These are phyloP conservation scores for Clivina fossor DNA, from an alignment of 2,888 invertebrate genomes.

Conservation along the genomic window DNA sequence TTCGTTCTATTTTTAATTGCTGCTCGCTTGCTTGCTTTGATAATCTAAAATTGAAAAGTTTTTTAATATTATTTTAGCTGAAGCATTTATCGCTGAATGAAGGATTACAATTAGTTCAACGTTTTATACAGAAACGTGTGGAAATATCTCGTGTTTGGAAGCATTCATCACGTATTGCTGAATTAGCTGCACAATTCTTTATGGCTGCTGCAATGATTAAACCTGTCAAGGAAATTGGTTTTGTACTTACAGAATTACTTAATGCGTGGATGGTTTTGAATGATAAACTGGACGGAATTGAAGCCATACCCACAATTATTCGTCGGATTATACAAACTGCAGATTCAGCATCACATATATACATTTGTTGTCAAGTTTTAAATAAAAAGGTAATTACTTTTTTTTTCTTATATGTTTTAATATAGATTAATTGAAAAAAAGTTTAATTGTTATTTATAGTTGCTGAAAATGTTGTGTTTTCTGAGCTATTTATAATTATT, in stretches of 20 bases:
- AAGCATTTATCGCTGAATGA: constrained; percentile 58
- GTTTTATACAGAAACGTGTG: constrained; percentile 54
- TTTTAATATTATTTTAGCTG: constrained; percentile 51
- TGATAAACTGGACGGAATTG: constrained; percentile 43
- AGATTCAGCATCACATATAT: constrained; percentile 66
- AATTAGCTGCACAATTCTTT: constrained; percentile 59
- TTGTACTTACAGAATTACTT: constrained; percentile 48
- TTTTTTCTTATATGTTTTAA: too few relatives aligned
- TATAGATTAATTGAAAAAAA: too few relatives aligned
- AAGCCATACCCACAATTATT: constrained; percentile 52
- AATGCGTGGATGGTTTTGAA: constrained; percentile 51
- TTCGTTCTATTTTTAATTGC: too few relatives aligned
- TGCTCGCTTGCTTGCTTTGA: neutral
- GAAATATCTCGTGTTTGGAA: constrained; percentile 60
- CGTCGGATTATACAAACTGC: constrained; percentile 57
- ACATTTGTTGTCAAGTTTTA: constrained; percentile 62
- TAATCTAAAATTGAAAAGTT: neutral
- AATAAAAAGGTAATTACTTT: constrained; percentile 49
- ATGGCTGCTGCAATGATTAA: constrained; percentile 59
- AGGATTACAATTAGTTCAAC: constrained; percentile 58
- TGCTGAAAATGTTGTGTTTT: too few relatives aligned
- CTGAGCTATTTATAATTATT: too few relatives aligned
- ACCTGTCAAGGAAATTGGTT: constrained; percentile 50
- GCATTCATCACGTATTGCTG: constrained; percentile 58
- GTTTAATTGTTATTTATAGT: too few relatives aligned